phyloP scores from a whole-genome alignment of 2,888 invertebrate genomes.

The Mayetiola destructor region DNA sequence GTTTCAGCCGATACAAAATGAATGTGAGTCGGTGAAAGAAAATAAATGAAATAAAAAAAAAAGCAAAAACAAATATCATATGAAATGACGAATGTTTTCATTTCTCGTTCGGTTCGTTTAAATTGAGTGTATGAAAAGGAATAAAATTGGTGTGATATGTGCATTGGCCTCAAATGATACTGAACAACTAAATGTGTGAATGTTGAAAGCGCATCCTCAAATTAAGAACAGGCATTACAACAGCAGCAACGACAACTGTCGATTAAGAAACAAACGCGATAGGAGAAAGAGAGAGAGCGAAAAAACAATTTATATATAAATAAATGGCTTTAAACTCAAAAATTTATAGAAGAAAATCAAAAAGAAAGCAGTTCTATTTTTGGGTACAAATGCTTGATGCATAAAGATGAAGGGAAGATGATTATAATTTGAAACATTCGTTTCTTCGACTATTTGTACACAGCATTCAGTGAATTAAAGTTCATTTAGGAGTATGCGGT shows the following conservation, averaged over 20 bases:
- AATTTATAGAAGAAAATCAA: conserved; percentile 4
- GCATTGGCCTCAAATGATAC: conserved; percentile 6
- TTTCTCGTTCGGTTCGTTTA: conserved; percentile 8
- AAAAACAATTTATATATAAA: conserved; percentile 9
- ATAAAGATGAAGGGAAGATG: not conserved
- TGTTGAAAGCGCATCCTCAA: conserved; percentile 3
- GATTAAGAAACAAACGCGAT: not conserved
- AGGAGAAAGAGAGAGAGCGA: not conserved
- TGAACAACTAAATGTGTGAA: not conserved
- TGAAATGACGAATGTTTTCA: conserved; percentile 1
- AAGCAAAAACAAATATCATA: too few species aligned
- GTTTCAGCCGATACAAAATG: too few species aligned
- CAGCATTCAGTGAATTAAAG: too few species aligned
- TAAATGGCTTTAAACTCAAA: conserved; percentile 5
- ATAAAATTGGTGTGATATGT: conserved; percentile 12
- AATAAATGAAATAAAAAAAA: too few species aligned
- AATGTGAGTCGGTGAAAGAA: too few species aligned
- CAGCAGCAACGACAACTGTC: not conserved
- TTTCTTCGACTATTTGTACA: too few species aligned
- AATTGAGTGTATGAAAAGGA: not conserved
- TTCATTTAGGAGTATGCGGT: too few species aligned
- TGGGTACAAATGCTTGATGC: not conserved
- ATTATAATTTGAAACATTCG: not conserved
- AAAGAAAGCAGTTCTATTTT: conserved; percentile 6
- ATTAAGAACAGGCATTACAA: not conserved